phyloP scores from a whole-genome alignment of 2,888 invertebrate genomes.

The Tachina grossa region DNA sequence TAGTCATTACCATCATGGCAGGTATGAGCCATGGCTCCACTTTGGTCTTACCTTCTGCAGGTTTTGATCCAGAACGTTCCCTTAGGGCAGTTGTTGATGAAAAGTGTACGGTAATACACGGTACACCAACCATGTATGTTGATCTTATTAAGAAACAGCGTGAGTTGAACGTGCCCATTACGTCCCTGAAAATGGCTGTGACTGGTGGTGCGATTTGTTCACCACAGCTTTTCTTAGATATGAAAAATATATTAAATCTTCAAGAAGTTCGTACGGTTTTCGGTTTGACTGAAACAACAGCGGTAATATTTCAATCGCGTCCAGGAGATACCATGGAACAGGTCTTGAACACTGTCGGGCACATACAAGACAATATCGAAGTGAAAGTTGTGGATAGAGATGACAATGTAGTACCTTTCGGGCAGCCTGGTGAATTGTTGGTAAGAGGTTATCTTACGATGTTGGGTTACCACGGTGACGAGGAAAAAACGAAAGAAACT shows the following conservation, averaged over 20 bases:
- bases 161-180: constrained; percentile 83
- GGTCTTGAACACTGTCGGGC: constrained; percentile 84
- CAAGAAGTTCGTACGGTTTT: constrained; percentile 84
- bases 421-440: constrained; percentile 88
- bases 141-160: constrained; percentile 86
- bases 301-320: constrained; percentile 84
- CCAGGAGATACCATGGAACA: constrained; percentile 82
- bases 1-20: constrained; percentile 85
- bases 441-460: constrained; percentile 88
- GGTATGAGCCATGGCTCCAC: constrained; percentile 86
- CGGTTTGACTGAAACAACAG: constrained; percentile 86
- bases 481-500: constrained; percentile 87
- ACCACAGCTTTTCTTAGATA: constrained; percentile 84
- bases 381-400: constrained; percentile 85
- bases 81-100: constrained; percentile 87
- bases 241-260: constrained; percentile 83
- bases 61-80: constrained; percentile 86
- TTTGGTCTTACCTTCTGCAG: constrained; percentile 85
- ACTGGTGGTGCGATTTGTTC: constrained; percentile 90
- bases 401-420: constrained; percentile 86
- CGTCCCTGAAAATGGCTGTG: constrained; percentile 84
- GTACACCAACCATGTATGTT: constrained; percentile 94
- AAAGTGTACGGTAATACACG: constrained; percentile 88
- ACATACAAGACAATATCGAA: constrained; percentile 85
- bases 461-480: constrained; percentile 90